Conservation (phyloP, 2,888 invertebrate species). For the Asteroscopus sphinx region DNA sequence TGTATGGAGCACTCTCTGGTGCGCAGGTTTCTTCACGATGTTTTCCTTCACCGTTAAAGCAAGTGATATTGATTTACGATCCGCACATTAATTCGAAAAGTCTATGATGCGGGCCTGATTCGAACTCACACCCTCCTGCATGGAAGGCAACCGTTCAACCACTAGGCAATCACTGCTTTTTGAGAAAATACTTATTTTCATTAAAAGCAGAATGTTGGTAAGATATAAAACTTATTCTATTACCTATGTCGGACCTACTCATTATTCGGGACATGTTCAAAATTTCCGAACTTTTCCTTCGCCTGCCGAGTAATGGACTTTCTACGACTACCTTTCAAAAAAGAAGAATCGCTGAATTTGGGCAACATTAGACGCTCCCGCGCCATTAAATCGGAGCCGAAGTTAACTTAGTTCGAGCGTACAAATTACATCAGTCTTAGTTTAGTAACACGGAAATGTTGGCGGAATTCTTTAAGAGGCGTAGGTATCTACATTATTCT, state of each 20-base stretch:
- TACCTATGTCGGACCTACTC: constrained; percentile 56
- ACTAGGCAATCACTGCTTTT: too few species aligned
- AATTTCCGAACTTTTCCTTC: constrained; percentile 57
- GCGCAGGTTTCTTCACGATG: too few species aligned
- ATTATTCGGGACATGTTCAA: constrained; percentile 66
- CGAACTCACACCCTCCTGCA: too few species aligned
- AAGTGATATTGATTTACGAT: too few species aligned
- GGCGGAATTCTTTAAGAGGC: constrained; percentile 72
- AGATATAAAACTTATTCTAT: constrained; percentile 63
- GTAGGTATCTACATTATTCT: constrained; percentile 63
- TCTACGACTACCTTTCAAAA: constrained; percentile 61
- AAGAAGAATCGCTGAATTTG: constrained; percentile 65
- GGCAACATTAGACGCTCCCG: constrained; percentile 67
- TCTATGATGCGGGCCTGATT: too few species aligned
- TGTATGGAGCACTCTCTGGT: too few species aligned
- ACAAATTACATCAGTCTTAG: constrained; percentile 82
- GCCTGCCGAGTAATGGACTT: constrained; percentile 53
- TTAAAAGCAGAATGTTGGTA: constrained; percentile 31
- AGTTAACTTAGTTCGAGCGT: constrained; percentile 73
- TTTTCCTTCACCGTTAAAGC: too few species aligned
- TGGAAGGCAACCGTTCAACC: too few species aligned
- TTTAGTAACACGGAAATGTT: constrained; percentile 74
- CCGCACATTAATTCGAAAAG: too few species aligned
- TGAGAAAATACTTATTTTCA: constrained; percentile 25
- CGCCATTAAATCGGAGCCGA: constrained; percentile 77